Base-by-base conservation (phyloP, 2,888 invertebrate genomes). In the Chrysodeixis includens region DNA sequence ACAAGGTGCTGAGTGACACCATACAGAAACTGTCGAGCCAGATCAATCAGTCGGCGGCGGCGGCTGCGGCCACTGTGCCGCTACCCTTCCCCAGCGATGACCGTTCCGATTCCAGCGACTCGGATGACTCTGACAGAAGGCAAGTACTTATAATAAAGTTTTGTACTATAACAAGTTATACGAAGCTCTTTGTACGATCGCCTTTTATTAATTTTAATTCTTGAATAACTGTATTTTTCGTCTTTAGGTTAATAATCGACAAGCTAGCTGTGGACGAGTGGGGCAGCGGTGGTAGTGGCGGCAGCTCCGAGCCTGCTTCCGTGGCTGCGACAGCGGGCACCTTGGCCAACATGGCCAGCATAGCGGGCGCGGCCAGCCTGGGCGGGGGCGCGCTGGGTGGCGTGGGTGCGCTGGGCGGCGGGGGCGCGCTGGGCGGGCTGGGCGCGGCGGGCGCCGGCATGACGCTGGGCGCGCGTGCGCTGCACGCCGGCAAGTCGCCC, bases 1-100 rank as follows among this genome's bases (percentile, higher is more conserved):
- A 96, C 69, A 96, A 96, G 78, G 96, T 96, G 44, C 86, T 96
- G 12, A 96, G 95, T 74, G 96, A 96, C 72, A 96, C 96, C 0
- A 96, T 96, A 82, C 96, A 96, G 86, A 96, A 96, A 82, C 84
- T 96, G 35, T 95, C 95, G 18, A 95, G 95, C 79, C 95, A 95
- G 80, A 95, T 95, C 66, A 95, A 94, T 74, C 95, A 95, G 79
- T 87, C 93, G 1, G 86, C 86, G 20, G 91, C 88, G 3, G 90
- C 92, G 18, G 90, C 86, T 10, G 90, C 91, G 8, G 90, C 89
- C 1, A 83, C 87, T 0, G 87, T 93, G 69, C 89, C 93, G 5
- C 82, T 59, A n/a, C 66, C 92, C 0, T 95, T 93, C 84, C 88
- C 90, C 46, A 62, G 90, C 1, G 94, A 89, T 57, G 92, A 94